A percentile compares a stretch with the other conserved stretches of the same genome.
These are phyloP conservation scores for Agrotis ipsilon DNA, from an alignment of 2,888 invertebrate genomes.

Conservation along the genomic window DNA sequence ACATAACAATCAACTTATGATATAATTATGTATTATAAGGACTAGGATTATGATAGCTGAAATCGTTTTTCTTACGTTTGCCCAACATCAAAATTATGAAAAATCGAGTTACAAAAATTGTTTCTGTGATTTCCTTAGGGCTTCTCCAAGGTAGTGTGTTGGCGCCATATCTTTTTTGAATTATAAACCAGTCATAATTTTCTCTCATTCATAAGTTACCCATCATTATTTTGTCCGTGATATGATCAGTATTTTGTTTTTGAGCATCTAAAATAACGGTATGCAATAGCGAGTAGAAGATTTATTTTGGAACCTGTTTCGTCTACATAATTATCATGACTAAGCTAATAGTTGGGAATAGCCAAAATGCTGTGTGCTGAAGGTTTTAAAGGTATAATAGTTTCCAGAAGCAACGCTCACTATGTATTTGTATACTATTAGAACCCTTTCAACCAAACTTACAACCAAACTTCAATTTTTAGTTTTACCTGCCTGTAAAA, in stretches of 20 bases:
- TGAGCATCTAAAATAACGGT: background rate
- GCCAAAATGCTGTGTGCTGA: background rate
- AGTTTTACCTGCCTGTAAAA: background rate
- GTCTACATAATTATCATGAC: background rate
- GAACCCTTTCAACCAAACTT: background rate
- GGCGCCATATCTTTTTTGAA: background rate
- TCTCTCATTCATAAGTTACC: background rate
- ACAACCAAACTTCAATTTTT: background rate
- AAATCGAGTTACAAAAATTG: background rate
- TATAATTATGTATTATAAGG: background rate
- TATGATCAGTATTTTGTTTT: background rate
- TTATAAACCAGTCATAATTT: background rate
- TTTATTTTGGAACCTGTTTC: background rate
- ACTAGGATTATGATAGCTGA: background rate
- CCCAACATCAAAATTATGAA: background rate
- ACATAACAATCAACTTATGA: too few relatives aligned
- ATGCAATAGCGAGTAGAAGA: background rate
- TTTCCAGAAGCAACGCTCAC: too few relatives aligned
- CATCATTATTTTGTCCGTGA: background rate
- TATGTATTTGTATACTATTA: background rate
- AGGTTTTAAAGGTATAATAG: too few relatives aligned
- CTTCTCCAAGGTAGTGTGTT: conserved; percentile 15
- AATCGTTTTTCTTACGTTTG: background rate
- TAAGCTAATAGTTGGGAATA: background rate
- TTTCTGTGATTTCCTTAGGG: background rate